Conservation (phyloP, 2,113 vertebrate species). For the Pelusios castaneus region DNA sequence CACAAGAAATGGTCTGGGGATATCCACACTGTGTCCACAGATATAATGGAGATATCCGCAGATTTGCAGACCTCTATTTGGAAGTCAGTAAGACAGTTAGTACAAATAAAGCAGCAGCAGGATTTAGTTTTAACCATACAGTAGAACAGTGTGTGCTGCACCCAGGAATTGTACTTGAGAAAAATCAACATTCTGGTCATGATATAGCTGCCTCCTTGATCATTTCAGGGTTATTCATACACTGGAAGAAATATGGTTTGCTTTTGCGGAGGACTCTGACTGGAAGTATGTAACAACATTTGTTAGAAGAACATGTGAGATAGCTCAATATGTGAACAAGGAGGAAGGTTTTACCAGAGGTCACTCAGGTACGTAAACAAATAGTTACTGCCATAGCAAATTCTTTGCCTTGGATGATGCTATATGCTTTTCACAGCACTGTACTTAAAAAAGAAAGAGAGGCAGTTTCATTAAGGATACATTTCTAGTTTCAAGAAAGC, state of each 20-base stretch:
- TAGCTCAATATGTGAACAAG: neutral
- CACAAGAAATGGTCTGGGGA: too few relatives aligned
- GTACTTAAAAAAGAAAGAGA: neutral
- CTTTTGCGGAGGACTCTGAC: neutral
- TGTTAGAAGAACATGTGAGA: slow-evolving; percentile 38
- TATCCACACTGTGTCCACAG: too few relatives aligned
- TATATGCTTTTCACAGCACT: accelerated
- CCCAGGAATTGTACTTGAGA: neutral
- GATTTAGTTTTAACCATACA: neutral
- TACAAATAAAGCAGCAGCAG: neutral
- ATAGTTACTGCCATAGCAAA: too few relatives aligned
- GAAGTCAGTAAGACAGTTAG: neutral
- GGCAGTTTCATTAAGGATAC: neutral
- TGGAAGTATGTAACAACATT: slow-evolving; percentile 47
- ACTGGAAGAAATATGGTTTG: slow-evolving; percentile 39
- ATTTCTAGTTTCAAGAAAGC: neutral
- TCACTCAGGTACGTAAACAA: slow-evolving; percentile 3
- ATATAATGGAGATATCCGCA: too few relatives aligned
- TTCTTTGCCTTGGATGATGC: accelerated
- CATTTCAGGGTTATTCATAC: slow-evolving; percentile 46
- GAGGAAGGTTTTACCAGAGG: neutral
- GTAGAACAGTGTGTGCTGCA: accelerated
- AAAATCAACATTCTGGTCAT: neutral
- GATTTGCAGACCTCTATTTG: too few relatives aligned
- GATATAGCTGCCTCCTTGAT: neutral